phyloP scores from a whole-genome alignment of 2,888 invertebrate genomes.

The Acleris sparsana region DNA sequence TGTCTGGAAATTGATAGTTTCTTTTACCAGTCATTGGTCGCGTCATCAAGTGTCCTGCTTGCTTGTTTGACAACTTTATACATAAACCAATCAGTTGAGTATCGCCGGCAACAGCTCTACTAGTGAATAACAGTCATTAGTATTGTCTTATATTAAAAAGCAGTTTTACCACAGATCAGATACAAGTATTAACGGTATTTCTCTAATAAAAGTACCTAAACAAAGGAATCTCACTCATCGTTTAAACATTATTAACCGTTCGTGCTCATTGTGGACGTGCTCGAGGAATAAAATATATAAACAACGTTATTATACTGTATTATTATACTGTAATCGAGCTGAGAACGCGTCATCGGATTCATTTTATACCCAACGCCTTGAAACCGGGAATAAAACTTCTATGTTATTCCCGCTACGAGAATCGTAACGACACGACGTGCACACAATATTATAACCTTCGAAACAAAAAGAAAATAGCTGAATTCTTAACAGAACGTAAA shows the following conservation, averaged over 20 bases:
- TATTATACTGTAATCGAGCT: slow-evolving; percentile 38
- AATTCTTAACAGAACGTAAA: neutral
- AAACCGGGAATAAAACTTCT: slow-evolving; percentile 41
- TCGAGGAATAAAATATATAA: slow-evolving; percentile 37
- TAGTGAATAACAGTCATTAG: too few species aligned
- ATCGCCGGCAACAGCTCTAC: too few species aligned
- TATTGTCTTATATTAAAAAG: too few species aligned
- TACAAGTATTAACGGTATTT: neutral
- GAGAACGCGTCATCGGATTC: slow-evolving; percentile 38
- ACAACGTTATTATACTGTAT: slow-evolving; percentile 38
- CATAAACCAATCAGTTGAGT: too few species aligned
- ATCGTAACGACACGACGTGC: slow-evolving; percentile 42
- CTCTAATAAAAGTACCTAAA: slow-evolving; percentile 4
- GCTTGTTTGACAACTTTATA: too few species aligned
- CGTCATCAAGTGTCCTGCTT: too few species aligned
- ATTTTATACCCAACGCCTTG: slow-evolving; percentile 41
- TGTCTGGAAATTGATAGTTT: too few species aligned
- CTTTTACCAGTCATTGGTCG: too few species aligned
- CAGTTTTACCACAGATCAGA: too few species aligned
- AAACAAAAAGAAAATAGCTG: neutral
- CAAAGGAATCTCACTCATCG: slow-evolving; percentile 1
- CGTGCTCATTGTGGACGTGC: slow-evolving; percentile 26
- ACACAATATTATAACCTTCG: slow-evolving; percentile 38
- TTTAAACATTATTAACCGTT: slow-evolving; percentile 17
- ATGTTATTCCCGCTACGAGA: slow-evolving; percentile 41